These are phyloP conservation scores for Cynodonichthys magdalenae DNA, from an alignment of 2,797 vertebrate genomes.

Conservation along the genomic window DNA sequence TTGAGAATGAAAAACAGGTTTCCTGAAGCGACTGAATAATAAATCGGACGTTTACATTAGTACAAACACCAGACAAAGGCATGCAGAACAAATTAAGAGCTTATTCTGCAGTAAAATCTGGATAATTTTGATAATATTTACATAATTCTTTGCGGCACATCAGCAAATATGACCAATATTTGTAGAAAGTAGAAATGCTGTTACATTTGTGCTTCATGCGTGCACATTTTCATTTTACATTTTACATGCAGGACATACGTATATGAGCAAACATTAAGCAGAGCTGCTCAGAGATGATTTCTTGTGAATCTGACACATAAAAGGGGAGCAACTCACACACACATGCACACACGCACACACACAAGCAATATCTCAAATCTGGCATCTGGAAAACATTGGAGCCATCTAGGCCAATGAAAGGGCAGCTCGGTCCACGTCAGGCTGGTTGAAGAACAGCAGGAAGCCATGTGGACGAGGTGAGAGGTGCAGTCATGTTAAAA, in stretches of 20 bases:
- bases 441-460: conserved; percentile 65
- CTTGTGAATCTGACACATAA: conserved; percentile 36
- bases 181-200: conserved; percentile 11
- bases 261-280: conserved; percentile 14
- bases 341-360: conserved; percentile 28
- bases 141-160: conserved; percentile 36
- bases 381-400: conserved; percentile 73
- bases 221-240: conserved; percentile 18
- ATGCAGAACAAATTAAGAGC: conserved; percentile 27
- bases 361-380: conserved; percentile 43
- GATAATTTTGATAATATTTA: conserved; percentile 52
- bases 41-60: conserved; percentile 51
- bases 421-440: conserved; percentile 60
- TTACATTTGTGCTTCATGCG: conserved; percentile 11
- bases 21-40: conserved; percentile 48
- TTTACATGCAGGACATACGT: neutral
- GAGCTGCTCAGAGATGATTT: conserved; percentile 14
- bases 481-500: conserved; percentile 66
- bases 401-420: conserved; percentile 46
- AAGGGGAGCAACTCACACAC: conserved; percentile 27
- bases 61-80: conserved; percentile 50
- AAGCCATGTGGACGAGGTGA: conserved; percentile 64
- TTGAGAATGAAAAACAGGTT: conserved; percentile 44
- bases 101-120: conserved; percentile 46
- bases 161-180: conserved; percentile 39